Evolutionary conservation across 2,113 vertebrate genomes (phyloP), one percentile per base, ranked within the genome.

Genomic region (Hystrix cristata): DNA sequence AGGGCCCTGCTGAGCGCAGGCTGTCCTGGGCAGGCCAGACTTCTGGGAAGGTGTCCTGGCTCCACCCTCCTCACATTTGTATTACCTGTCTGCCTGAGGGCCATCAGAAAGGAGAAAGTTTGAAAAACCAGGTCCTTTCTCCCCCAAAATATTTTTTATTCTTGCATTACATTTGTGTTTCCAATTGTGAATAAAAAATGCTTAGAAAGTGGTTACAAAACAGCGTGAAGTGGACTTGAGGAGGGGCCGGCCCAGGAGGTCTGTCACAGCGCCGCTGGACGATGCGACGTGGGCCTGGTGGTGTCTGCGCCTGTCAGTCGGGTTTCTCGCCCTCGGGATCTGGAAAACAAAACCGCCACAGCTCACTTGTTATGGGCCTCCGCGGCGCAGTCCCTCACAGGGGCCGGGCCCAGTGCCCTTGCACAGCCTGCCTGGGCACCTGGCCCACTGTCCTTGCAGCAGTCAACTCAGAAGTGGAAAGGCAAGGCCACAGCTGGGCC

Each of bases 201-300:
- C 94, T 98, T 98, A 99, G 98, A 99, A 99, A 99, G 99, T 98
- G 98, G 95, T 98, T 99, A 99, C 98, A 99, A 99, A 99, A 99
- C 97, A 95, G 97, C 0, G 25, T 97, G 3, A 92, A 97, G 95
- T 76, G 96, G 98, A 98, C 96, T 95, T 19, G 82, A 97, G 98
- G 97, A 94, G 4, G 96, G 97, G 94, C 98, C 98, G 94, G 96
- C 95, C 95, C 5, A 27, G 71, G 67, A 87, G 60, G 55, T 95
- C 53, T 89, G 92, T 98, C 97, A 97, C 89, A 98, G 98, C 98
- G 98, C 97, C 92, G 91, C 97, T 90, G 81, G 98, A 96, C 0
- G n/a, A 0, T 19, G 74, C 0, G 27, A 0, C 18, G 85, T 3
- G 1, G 97, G 96, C 98, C 98, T 97, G 82, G 98, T 97, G 82